Evolutionary conservation across 2,113 vertebrate species (phyloP).

Genomic region (Nibea coibor): DNA sequence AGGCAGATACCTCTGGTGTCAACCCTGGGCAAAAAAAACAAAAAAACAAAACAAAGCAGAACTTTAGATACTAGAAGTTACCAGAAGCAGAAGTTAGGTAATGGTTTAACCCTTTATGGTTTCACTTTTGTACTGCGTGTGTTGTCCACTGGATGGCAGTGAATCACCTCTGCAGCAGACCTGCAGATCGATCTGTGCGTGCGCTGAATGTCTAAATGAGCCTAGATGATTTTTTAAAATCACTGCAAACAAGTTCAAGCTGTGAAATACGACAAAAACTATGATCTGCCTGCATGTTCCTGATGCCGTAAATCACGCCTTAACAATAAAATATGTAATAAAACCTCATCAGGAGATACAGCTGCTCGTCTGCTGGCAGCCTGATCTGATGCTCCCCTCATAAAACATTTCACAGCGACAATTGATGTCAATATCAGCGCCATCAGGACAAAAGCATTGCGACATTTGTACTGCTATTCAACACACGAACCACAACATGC

Average conservation of each 20-base stretch:
- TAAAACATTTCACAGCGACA: neutral
- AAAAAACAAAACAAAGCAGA: neutral
- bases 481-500: neutral
- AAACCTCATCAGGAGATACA: neutral
- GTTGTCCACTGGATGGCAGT: conserved; percentile 62
- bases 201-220: neutral
- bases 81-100: neutral
- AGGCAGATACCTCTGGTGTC: neutral
- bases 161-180: conserved; percentile 32
- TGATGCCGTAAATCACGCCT: neutral
- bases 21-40: neutral
- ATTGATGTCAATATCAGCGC: neutral
- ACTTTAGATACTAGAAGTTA: neutral
- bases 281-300: neutral
- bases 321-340: neutral
- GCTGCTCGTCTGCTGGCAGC: neutral
- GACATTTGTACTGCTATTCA: conserved; percentile 8
- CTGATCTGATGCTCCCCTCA: neutral
- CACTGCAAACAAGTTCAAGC: neutral
- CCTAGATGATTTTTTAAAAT: neutral
- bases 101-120: neutral
- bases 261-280: no score
- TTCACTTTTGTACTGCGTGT: neutral
- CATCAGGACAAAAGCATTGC: neutral
- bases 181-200: neutral